Evolutionary conservation across 2,797 vertebrate genomes (phyloP).

Genomic region (Mergus octosetaceus): DNA sequence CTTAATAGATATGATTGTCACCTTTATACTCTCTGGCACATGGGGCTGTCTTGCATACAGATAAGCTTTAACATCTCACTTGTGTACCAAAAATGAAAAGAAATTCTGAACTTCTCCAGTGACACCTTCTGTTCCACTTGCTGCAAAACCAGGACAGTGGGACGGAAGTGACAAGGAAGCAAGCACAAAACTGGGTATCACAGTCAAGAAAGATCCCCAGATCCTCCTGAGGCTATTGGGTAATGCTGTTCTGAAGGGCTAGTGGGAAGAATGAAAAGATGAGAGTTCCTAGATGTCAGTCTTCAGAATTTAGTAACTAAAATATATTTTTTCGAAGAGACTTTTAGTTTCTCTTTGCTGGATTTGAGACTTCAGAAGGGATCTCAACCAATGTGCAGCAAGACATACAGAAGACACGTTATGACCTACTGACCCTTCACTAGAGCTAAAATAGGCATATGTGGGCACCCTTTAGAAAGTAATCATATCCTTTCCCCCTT

Average conservation of each 20-base stretch:
- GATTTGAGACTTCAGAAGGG: not conserved
- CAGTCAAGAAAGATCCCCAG: not conserved
- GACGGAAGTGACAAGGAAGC: not conserved
- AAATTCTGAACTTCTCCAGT: not conserved
- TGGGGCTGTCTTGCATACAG: not conserved
- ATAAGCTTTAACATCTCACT: not conserved
- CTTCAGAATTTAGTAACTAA: not conserved
- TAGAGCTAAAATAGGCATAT: not conserved
- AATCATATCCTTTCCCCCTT: not conserved
- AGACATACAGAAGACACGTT: not conserved
- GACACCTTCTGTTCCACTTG: not conserved
- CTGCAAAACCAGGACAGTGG: not conserved
- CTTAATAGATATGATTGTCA: not conserved
- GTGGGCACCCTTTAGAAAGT: not conserved
- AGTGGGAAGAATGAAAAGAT: not conserved
- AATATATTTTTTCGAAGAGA: not conserved
- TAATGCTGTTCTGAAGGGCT: not conserved
- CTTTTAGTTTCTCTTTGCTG: not conserved
- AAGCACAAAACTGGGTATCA: not conserved
- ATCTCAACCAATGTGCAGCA: not conserved
- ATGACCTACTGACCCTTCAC: not conserved
- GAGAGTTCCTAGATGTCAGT: not conserved
- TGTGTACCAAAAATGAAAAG: not conserved
- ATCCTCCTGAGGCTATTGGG: not conserved
- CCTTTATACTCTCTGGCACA: not conserved